Conservation (phyloP, 35 echinoderm and acorn worm species). For the Apostichopus parvimensis region DNA sequence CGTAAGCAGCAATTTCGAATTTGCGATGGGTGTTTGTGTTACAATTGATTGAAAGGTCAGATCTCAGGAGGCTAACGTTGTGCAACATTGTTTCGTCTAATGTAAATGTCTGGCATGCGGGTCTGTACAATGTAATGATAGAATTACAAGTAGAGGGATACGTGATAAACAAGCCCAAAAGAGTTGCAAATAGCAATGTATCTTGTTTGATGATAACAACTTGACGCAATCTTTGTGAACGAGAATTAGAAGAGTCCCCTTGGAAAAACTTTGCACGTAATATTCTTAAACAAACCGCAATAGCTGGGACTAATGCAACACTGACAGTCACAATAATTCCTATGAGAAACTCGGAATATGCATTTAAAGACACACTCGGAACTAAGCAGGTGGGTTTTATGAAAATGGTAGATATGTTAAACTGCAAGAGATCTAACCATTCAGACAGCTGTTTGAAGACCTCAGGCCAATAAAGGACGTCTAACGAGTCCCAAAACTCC, state of each 20-base stretch:
- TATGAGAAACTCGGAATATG: too few relatives aligned
- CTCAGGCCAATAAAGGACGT: not conserved
- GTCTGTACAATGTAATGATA: slow-evolving; percentile 44
- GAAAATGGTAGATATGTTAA: slow-evolving; percentile 10
- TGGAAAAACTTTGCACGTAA: not conserved
- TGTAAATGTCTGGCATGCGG: slow-evolving; percentile 30
- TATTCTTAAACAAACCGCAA: too few relatives aligned
- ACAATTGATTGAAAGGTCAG: slow-evolving; percentile 55
- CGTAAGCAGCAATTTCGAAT: slow-evolving; percentile 32
- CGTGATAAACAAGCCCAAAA: slow-evolving; percentile 39
- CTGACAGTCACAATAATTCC: not conserved
- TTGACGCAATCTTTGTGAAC: not conserved
- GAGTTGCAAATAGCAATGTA: not conserved
- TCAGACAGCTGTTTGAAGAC: not conserved
- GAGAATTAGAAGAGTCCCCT: too few relatives aligned
- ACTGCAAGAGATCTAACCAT: not conserved
- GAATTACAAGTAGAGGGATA: slow-evolving; percentile 53
- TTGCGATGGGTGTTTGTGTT: not conserved
- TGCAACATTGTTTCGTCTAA: not conserved
- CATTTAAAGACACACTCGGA: too few relatives aligned
- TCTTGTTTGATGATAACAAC: not conserved
- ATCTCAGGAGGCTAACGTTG: not conserved
- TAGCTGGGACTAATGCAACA: not conserved
- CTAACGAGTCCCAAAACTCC: too few relatives aligned
- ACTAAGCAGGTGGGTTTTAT: slow-evolving; percentile 36